phyloP scores from a whole-genome alignment of 2,797 vertebrate species.

The Austrolebias charrua region DNA sequence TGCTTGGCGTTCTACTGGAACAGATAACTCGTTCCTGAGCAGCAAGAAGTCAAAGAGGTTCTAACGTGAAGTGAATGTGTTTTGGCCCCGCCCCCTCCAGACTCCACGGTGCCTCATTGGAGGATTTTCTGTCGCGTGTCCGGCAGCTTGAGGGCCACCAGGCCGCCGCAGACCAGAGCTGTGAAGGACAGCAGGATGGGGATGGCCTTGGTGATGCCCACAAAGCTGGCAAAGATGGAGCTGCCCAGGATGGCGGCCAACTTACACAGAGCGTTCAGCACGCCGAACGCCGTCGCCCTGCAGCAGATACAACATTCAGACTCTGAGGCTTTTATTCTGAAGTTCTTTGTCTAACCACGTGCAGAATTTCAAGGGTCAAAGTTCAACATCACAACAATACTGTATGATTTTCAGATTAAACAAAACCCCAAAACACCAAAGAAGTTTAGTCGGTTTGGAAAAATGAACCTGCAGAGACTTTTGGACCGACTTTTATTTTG shows the following conservation, averaged over 20 bases:
- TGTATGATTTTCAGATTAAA: too few relatives aligned
- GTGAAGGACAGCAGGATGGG: constrained; percentile 92
- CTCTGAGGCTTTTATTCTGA: not conserved
- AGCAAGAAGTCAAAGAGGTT: constrained; percentile 26
- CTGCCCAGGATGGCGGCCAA: constrained; percentile 91
- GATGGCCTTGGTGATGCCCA: constrained; percentile 88
- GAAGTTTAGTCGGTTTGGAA: too few relatives aligned
- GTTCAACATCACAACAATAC: too few relatives aligned
- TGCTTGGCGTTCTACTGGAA: constrained; percentile 23
- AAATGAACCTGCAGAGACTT: too few relatives aligned
- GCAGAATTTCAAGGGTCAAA: too few relatives aligned
- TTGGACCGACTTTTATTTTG: too few relatives aligned
- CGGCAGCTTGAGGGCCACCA: constrained; percentile 90
- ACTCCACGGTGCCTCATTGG: constrained; percentile 74
- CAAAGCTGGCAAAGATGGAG: constrained; percentile 93
- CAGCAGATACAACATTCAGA: constrained; percentile 2
- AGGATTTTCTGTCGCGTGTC: constrained; percentile 94
- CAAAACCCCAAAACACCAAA: too few relatives aligned
- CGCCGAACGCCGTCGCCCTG: constrained; percentile 94
- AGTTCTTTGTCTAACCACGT: not conserved
- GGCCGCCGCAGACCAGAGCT: constrained; percentile 87
- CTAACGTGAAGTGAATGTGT: not conserved
- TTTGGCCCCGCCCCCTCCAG: not conserved
- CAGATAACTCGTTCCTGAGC: constrained; percentile 21
- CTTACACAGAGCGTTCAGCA: constrained; percentile 93